Base-by-base conservation (phyloP, 1,140 invertebrate genomes). In the Ceratina calcarata region DNA sequence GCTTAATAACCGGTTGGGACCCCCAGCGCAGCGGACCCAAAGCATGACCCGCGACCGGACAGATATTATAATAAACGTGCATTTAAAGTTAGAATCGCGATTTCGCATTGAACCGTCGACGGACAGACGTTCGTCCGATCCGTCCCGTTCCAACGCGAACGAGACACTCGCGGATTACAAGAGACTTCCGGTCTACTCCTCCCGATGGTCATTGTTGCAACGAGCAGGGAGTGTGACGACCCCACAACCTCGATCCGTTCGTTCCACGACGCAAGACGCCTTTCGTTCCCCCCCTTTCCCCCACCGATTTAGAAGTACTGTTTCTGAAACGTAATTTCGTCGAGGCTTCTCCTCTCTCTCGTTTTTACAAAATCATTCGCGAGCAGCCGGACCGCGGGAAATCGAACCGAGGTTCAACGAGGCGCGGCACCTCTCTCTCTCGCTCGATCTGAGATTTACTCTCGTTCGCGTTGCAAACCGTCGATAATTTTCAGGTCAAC, bases 161-260 rank as follows among this genome's bases (percentile, higher is more conserved):
- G 74, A 84, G 87, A 81, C 85, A 88, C 89, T 87, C 85, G 86
- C 87, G 86, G 86, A 90, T 90, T 90, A 90, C 89, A 89, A 89
- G 85, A 84, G 83, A 85, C 89, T 90, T 90, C 89, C 89, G 89
- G 89, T 86, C 80, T 82, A 67, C 69, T 86, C 84, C 82, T 88
- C 86, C 83, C 79, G 79, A 78, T 86, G 89, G 86, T 90, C 89
- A 90, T 90, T 90, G 89, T 90, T 88, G 87, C 85, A 87, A 71
- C 81, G 89, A 20, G 84, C 87, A 88, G 82, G 83, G 86, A 90
- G 89, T 90, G 89, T 90, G 89, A 90, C 89, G 89, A 90, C 89
- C 89, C 78, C 86, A 83, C 89, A 90, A 89, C 88, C 89, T 90
- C 89, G 89, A 90, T 90, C 86, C 89, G 77, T 67, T 83, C 78